phyloP scores from a whole-genome alignment of 1,140 invertebrate species.

The roundworm (Caenorhabditis elegans) region WBcel235 BX284605.5:12512001-12512500 shows the following conservation, averaged over 20 bases:
- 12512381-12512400: too few species aligned
- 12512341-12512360: not conserved
- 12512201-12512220: slow-evolving; percentile 1
- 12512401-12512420: too few species aligned
- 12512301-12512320: slow-evolving; percentile 10
- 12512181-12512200: slow-evolving; percentile 9
- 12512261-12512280: not conserved
- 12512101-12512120: slow-evolving; percentile 2
- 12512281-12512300: not conserved
- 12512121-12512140: not conserved
- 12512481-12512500: too few species aligned
- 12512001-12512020: not conserved
- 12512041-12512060: not conserved
- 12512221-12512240: not conserved
- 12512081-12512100: not conserved
- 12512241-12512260: not conserved
- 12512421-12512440: too few species aligned
- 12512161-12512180: slow-evolving; percentile 7
- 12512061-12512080: not conserved
- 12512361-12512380: too few species aligned
- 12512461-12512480: too few species aligned
- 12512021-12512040: not conserved
- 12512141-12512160: slow-evolving; percentile 12
- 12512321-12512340: not conserved
- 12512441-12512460: too few species aligned